Percentiles rank a stretch among this genome's conserved stretches.
These are phyloP conservation scores for Pampus argenteus DNA, from an alignment of 2,797 vertebrate species.

Conservation along the genomic window DNA sequence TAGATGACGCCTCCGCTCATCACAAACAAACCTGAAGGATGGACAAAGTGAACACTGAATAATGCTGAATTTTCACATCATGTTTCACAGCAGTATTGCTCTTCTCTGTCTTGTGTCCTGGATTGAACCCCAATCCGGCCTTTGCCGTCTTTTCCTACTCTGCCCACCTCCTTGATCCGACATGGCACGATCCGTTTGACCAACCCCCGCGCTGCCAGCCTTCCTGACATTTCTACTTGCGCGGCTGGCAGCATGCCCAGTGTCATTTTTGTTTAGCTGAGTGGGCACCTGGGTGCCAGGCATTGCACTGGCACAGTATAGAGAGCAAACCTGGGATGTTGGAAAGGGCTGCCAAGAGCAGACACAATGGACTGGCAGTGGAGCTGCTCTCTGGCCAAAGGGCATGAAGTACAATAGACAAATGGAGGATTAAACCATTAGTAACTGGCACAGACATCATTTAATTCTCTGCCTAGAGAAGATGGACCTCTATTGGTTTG, in stretches of 20 bases:
- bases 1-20: conserved; percentile 96
- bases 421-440: conserved; percentile 66
- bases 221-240: conserved; percentile 80
- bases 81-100: conserved; percentile 26
- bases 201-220: conserved; percentile 52
- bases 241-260: conserved; percentile 53
- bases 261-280: conserved; percentile 70
- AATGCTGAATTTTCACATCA: conserved; percentile 9
- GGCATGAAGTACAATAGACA: conserved; percentile 66
- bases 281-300: conserved; percentile 73
- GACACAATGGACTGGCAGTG: conserved; percentile 66
- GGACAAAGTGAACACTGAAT: not conserved
- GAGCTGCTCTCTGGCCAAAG: conserved; percentile 63
- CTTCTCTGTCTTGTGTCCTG: conserved; percentile 32
- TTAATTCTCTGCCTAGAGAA: conserved; percentile 52
- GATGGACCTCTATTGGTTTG: conserved; percentile 17
- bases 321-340: conserved; percentile 65
- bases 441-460: conserved; percentile 50
- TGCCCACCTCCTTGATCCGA: conserved; percentile 50
- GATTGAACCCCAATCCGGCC: conserved; percentile 27
- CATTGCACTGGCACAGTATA: conserved; percentile 55
- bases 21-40: conserved; percentile 90
- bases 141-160: conserved; percentile 27
- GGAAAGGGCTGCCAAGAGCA: conserved; percentile 70
- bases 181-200: conserved; percentile 68